phyloP scores from a whole-genome alignment of 1,140 invertebrate genomes.

The Drosophila takahashii region DNA sequence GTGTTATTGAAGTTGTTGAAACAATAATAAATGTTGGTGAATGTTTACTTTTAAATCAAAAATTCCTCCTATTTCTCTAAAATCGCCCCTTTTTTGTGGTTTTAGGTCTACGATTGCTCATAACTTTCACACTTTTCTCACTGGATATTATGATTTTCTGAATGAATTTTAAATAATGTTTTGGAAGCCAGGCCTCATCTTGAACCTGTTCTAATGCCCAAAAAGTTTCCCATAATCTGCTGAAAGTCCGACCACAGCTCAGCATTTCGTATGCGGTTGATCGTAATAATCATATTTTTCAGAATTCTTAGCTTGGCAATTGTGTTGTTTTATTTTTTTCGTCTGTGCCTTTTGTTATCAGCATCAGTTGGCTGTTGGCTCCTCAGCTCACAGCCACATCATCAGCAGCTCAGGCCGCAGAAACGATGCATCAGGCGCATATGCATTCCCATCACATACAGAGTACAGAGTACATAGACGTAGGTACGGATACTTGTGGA shows the following conservation, averaged over 20 bases:
- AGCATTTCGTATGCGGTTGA: slow-evolving; percentile 28
- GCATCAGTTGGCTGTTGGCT: slow-evolving; percentile 17
- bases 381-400: slow-evolving; percentile 1
- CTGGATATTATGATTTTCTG: not conserved
- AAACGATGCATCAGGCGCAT: slow-evolving; percentile 24
- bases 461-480: slow-evolving; percentile 6
- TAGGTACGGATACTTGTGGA: slow-evolving; percentile 23
- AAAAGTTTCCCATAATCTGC: slow-evolving; percentile 23
- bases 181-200: not conserved
- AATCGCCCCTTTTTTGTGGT: not conserved
- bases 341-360: slow-evolving; percentile 41
- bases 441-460: slow-evolving; percentile 26
- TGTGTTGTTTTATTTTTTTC: slow-evolving; percentile 15
- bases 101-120: no score
- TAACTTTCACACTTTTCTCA: not conserved
- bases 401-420: slow-evolving; percentile 22
- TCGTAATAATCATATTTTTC: slow-evolving; percentile 40
- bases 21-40: no score
- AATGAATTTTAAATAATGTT: not conserved
- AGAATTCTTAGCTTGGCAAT: slow-evolving; percentile 28
- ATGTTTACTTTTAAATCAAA: no score
- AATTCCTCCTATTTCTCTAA: no score
- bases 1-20: not conserved
- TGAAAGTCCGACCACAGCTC: slow-evolving; percentile 4
- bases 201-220: slow-evolving; percentile 7